Conservation (phyloP, 2,113 vertebrate genomes). For the Indri indri region DNA sequence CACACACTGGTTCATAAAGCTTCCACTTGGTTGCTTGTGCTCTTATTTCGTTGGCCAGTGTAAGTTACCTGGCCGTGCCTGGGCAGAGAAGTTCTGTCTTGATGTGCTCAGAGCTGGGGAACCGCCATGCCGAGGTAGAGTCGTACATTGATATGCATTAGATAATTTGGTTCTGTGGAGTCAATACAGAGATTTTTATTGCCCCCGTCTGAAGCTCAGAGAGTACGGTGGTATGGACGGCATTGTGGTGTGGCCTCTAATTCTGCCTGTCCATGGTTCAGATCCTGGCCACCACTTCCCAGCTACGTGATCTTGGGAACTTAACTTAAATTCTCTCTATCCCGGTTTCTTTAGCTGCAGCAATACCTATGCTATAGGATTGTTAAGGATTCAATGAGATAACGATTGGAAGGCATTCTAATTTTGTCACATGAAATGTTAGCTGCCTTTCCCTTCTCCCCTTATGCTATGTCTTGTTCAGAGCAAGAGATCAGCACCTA, state of each 20-base stretch:
- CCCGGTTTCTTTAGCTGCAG: neutral
- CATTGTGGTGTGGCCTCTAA: neutral
- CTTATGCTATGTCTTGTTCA: neutral
- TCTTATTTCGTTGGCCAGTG: neutral
- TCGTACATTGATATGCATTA: rapidly evolving
- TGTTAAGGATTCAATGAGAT: neutral
- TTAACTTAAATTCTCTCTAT: neutral
- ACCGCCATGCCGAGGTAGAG: rapidly evolving
- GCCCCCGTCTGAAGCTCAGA: rapidly evolving
- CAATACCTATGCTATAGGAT: neutral
- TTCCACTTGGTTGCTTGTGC: rapidly evolving
- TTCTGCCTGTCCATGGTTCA: neutral
- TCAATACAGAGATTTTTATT: neutral
- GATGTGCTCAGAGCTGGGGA: neutral
- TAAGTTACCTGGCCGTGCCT: rapidly evolving
- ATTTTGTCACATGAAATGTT: neutral
- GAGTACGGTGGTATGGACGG: too few relatives aligned
- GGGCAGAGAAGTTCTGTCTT: neutral
- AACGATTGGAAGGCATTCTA: rapidly evolving
- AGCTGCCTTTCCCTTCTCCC: too few relatives aligned
- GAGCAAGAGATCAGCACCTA: rapidly evolving
- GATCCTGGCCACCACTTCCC: neutral
- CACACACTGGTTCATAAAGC: neutral
- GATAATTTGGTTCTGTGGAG: neutral
- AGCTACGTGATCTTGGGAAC: rapidly evolving